Conservation (phyloP, 2,888 invertebrate species). For the Leucophenga maculata region DNA sequence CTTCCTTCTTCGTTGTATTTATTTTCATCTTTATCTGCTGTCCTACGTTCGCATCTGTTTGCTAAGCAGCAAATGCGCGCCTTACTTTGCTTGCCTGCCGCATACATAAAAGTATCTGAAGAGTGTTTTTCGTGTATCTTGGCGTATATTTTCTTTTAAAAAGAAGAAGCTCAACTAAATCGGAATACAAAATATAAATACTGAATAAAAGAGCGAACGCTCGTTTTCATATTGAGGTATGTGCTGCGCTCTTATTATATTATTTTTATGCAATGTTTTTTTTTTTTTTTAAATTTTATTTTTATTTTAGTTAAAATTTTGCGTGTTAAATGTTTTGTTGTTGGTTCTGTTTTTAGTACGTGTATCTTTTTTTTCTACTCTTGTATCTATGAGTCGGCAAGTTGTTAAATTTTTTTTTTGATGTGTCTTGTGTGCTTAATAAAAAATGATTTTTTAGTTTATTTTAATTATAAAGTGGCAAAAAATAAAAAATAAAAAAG, state of each 20-base stretch:
- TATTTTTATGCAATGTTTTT: background rate
- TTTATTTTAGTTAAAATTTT: constrained; percentile 3
- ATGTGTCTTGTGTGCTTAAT: background rate
- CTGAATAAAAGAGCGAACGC: background rate
- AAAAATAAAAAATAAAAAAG: background rate
- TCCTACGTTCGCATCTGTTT: no score
- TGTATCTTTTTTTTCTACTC: background rate
- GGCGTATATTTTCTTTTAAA: no score
- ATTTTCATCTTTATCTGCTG: no score
- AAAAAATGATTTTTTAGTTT: background rate
- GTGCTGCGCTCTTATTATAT: background rate
- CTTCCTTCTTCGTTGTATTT: background rate
- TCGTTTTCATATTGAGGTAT: constrained; percentile 13
- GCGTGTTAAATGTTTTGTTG: background rate
- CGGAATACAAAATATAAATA: background rate
- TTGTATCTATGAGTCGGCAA: constrained; percentile 11
- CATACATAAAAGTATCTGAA: no score
- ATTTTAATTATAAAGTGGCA: background rate
- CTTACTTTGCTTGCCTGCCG: no score
- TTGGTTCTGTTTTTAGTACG: background rate
- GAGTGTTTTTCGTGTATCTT: no score
- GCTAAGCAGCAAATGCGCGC: no score
- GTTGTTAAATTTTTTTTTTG: background rate
- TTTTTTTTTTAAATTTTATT: background rate
- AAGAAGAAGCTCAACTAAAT: background rate